Evolutionary conservation across 2,797 vertebrate species (phyloP).

Genomic region (Paguma larvata): DNA sequence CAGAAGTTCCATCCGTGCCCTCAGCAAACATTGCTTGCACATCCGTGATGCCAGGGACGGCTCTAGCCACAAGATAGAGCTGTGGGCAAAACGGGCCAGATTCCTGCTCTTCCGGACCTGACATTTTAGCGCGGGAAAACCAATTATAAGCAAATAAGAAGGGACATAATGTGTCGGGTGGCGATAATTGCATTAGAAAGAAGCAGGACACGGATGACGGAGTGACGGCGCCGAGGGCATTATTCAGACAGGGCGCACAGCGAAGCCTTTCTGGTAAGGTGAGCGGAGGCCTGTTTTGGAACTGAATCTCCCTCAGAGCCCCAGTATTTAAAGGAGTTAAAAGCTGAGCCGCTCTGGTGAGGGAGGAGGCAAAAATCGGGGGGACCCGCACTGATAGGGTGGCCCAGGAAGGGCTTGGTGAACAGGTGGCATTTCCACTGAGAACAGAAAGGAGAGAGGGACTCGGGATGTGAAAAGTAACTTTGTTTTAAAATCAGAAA

Average conservation of each 20-base stretch:
- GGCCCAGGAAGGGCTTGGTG: background rate
- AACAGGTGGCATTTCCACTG: background rate
- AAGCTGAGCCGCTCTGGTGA: background rate
- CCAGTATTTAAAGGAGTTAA: background rate
- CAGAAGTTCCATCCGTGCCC: background rate
- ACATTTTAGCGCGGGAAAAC: background rate
- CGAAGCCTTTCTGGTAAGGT: background rate
- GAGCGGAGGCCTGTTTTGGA: background rate
- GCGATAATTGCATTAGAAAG: background rate
- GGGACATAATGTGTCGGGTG: background rate
- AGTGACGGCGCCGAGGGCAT: fast-evolving
- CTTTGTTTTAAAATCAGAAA: background rate
- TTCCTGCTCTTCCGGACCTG: background rate
- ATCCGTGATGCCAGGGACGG: background rate
- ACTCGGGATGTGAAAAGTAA: background rate
- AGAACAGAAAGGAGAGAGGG: background rate
- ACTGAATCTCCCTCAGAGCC: background rate
- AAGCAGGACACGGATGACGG: background rate
- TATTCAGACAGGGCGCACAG: fast-evolving
- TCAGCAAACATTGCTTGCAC: background rate
- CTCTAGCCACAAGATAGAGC: background rate
- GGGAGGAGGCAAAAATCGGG: background rate
- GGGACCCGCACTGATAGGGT: no score
- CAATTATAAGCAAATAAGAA: background rate
- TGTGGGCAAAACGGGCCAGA: background rate